Percentiles rank a stretch among this genome's conserved stretches.
phyloP scores from a whole-genome alignment of 2,888 invertebrate genomes.

The Arrhopalites spinosus region DNA sequence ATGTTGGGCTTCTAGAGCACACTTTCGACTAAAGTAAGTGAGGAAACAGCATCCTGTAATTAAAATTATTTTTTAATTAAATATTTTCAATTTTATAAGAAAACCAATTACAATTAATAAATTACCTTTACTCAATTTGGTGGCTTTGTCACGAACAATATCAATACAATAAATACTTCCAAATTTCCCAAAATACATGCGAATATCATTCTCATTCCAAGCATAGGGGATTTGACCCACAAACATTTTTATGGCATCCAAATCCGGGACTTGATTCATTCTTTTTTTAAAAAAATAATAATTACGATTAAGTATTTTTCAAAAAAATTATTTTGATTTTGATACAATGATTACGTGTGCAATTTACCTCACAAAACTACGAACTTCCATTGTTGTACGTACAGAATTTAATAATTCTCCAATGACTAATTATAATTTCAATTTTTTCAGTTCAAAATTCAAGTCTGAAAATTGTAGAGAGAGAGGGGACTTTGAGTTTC shows the following conservation, averaged over 20 bases:
- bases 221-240: slow-evolving; percentile 90
- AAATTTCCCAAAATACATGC: slow-evolving; percentile 95
- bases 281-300: not conserved
- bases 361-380: not conserved
- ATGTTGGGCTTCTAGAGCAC: slow-evolving; percentile 97
- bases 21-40: slow-evolving; percentile 97
- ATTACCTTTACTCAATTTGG: slow-evolving; percentile 95
- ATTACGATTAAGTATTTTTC: not conserved
- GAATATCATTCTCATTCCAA: slow-evolving; percentile 95
- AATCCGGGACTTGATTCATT: slow-evolving; percentile 80
- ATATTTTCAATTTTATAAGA: not conserved
- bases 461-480: too few relatives aligned
- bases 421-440: too few relatives aligned
- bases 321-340: not conserved
- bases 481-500: too few relatives aligned
- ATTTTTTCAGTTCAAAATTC: too few relatives aligned
- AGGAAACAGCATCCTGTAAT: slow-evolving; percentile 98
- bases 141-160: slow-evolving; percentile 93
- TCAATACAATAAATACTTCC: slow-evolving; percentile 97
- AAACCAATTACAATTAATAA: not conserved
- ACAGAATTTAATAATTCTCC: too few relatives aligned
- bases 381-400: not conserved
- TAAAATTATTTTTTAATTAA: slow-evolving; percentile 57
- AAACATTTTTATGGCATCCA: slow-evolving; percentile 99
- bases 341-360: not conserved